Evolutionary conservation across 2,888 invertebrate genomes (phyloP), one percentile per base, ranked within the genome.

Genomic region (Odontothrips loti): DNA sequence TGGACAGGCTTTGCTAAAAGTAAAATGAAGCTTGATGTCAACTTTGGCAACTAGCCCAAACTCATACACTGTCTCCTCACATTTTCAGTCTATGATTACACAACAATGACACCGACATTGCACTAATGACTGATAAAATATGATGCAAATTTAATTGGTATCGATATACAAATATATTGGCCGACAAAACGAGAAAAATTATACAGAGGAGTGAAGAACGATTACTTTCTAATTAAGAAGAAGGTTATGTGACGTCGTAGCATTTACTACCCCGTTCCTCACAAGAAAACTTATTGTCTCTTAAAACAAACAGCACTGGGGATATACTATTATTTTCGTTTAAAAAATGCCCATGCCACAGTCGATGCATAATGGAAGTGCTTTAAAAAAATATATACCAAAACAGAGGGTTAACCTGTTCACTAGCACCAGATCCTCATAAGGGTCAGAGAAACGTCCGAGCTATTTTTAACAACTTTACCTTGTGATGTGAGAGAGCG

Each of bases 401-500:
- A 68, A 68, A 68, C 68, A 68, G 68, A 68, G 68, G 68, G 68
- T 2, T 68, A 68, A 68, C 68, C 68, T n/a, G n/a, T n/a, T n/a
- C n/a, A n/a, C n/a, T 51, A 80, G n/a, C 80, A 23, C n/a, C 80
- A n/a, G n/a, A n/a, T n/a, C n/a, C 0, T 1, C 23, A n/a, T 20
- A 80, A 80, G 58, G 9, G 27, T 48, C n/a, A n/a, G n/a, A n/a
- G n/a, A n/a, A n/a, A n/a, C n/a, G n/a, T n/a, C n/a, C n/a, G n/a
- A n/a, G n/a, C n/a, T n/a, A n/a, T n/a, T n/a, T n/a, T n/a, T n/a
- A n/a, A n/a, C n/a, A n/a, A 20, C 10, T 79, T 80, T 48, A 80
- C 80, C 80, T 48, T 80, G 80, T 10, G 58, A 48, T 6, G 51
- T 51, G 20, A 80, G 51, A 17, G 51, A n/a, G 51, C 80, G 47